These are phyloP conservation scores for Ptychadena robeensis DNA, from an alignment of 2,797 vertebrate species.

Conservation along the genomic window DNA sequence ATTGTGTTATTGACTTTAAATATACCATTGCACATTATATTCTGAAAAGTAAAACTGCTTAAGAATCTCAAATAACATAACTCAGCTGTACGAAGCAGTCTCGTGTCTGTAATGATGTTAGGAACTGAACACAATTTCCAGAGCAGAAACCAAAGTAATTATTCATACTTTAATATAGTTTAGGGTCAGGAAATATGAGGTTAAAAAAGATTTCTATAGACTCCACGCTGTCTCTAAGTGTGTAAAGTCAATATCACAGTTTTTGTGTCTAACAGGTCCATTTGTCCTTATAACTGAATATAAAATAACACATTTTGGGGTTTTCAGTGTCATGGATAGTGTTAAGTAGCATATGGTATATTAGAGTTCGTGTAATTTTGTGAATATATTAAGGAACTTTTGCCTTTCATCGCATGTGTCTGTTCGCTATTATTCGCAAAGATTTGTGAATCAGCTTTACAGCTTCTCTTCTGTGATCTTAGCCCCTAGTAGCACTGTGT, in stretches of 20 bases:
- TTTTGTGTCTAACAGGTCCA: neutral
- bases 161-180: constrained; percentile 8
- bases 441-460: too few species aligned
- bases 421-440: too few species aligned
- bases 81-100: neutral
- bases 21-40: neutral
- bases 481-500: too few species aligned
- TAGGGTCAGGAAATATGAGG: constrained; percentile 6
- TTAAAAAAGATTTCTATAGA: neutral
- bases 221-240: neutral
- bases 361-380: too few species aligned
- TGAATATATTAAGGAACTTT: too few species aligned
- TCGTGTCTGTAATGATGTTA: neutral
- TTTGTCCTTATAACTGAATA: neutral
- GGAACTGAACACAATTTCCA: neutral
- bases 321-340: neutral
- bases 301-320: neutral
- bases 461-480: too few species aligned
- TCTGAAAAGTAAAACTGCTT: neutral
- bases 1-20: neutral
- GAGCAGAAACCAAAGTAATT: constrained; percentile 30
- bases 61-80: constrained; percentile 15
- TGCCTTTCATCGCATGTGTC: too few species aligned
- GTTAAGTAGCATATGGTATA: too few species aligned
- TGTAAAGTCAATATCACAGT: neutral